These are phyloP conservation scores for Apantesis nais DNA, from an alignment of 2,888 invertebrate species.

Conservation along the genomic window DNA sequence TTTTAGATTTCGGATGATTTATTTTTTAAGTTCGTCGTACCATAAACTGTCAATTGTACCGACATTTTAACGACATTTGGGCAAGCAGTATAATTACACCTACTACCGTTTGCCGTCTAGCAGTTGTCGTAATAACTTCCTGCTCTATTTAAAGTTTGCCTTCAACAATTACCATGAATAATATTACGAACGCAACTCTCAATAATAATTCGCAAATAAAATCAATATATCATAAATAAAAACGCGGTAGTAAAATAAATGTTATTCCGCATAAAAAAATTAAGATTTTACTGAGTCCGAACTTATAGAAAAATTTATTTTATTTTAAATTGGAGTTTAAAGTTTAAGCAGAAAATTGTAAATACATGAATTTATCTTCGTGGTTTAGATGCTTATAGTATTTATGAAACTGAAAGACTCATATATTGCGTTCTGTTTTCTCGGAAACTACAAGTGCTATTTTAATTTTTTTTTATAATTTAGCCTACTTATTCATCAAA, in stretches of 20 bases:
- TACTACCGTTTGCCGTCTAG: background rate
- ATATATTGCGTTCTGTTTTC: background rate
- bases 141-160: constrained; percentile 47
- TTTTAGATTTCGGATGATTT: background rate
- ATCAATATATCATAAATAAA: constrained; percentile 29
- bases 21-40: background rate
- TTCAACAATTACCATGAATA: constrained; percentile 42
- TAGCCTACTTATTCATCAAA: too few relatives aligned
- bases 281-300: background rate
- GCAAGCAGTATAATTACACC: background rate
- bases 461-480: too few relatives aligned
- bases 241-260: background rate
- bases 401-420: background rate
- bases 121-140: constrained; percentile 40
- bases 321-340: too few relatives aligned
- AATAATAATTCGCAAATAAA: constrained; percentile 1
- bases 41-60: background rate
- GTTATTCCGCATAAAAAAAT: background rate
- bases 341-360: too few relatives aligned
- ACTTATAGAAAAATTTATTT: background rate
- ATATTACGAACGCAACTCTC: constrained; percentile 39
- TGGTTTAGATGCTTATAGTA: background rate
- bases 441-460: background rate
- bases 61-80: background rate
- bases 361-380: too few relatives aligned